A percentile compares a stretch with the other conserved stretches of the same genome.
These are phyloP conservation scores for Virgularia gustaviana DNA, from an alignment of 92 coral and sea anemone species.

Conservation along the genomic window DNA sequence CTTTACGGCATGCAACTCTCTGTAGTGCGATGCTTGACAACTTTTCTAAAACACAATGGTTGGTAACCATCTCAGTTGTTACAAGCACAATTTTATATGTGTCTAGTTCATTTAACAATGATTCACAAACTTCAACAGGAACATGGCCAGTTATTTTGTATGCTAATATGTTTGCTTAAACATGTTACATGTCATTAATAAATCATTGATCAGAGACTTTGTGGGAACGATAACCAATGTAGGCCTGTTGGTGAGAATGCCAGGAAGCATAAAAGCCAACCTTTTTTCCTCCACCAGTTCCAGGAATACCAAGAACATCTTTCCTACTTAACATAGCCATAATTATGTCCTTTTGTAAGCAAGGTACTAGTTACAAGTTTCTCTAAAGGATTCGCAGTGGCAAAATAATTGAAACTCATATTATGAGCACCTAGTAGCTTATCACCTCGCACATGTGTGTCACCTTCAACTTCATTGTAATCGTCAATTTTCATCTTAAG, in stretches of 20 bases:
- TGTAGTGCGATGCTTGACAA: too few species aligned
- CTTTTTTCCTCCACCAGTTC: conserved; percentile 20
- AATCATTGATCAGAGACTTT: conserved; percentile 4
- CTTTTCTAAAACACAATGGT: too few species aligned
- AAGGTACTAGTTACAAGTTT: too few species aligned
- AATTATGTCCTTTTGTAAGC: conserved; percentile 15
- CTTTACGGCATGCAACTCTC: too few species aligned
- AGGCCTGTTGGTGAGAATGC: background rate
- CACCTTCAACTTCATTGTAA: too few species aligned
- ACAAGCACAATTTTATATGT: conserved; percentile 10
- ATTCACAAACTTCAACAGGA: background rate
- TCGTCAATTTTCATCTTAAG: too few species aligned
- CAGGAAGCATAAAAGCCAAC: conserved; percentile 21
- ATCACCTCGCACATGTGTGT: too few species aligned
- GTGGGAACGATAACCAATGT: conserved; percentile 11
- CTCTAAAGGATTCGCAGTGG: too few species aligned
- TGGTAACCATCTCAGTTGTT: conserved; percentile 25
- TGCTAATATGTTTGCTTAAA: background rate
- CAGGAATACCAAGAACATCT: background rate
- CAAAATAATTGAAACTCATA: too few species aligned
- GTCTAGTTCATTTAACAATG: background rate
- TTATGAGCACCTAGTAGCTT: too few species aligned
- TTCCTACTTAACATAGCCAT: background rate
- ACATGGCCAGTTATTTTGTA: conserved; percentile 7
- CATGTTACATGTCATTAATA: background rate